Evolutionary conservation across 1,140 invertebrate genomes (phyloP).

Genomic region (Mycetomoellerius zeteki): DNA sequence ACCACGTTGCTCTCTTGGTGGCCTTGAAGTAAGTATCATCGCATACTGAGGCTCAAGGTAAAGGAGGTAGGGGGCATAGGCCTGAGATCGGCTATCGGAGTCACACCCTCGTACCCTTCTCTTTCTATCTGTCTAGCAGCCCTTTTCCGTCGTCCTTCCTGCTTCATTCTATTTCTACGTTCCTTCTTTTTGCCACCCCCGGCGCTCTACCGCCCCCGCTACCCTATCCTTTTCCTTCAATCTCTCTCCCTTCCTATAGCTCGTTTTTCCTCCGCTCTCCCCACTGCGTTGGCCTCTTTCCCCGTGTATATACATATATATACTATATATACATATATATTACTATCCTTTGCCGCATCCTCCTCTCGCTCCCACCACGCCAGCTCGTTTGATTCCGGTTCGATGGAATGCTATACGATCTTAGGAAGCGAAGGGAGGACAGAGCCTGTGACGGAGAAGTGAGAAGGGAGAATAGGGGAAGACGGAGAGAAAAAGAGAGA

Average conservation of each 20-base stretch:
- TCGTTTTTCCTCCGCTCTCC: constrained; percentile 32
- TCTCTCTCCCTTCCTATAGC: constrained; percentile 58
- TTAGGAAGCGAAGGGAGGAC: constrained; percentile 73
- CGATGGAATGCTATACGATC: constrained; percentile 80
- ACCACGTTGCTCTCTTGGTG: constrained; percentile 54
- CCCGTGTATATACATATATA: background rate
- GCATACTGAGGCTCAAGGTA: constrained; percentile 32
- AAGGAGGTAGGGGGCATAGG: constrained; percentile 18
- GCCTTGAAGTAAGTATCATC: constrained; percentile 60
- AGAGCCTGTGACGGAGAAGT: constrained; percentile 26
- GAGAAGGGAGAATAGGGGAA: constrained; percentile 32
- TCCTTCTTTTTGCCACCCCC: constrained; percentile 38
- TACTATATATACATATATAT: constrained; percentile 51
- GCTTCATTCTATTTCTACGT: constrained; percentile 42
- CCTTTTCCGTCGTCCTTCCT: constrained; percentile 49
- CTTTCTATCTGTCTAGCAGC: constrained; percentile 49
- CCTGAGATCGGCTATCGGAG: constrained; percentile 37
- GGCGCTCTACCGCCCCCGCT: constrained; percentile 3
- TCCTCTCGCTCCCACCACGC: constrained; percentile 52
- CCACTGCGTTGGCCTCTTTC: constrained; percentile 28
- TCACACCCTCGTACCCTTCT: constrained; percentile 43
- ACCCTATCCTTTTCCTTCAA: constrained; percentile 78
- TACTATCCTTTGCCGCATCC: constrained; percentile 65
- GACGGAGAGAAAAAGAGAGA: constrained; percentile 13
- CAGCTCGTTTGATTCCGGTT: constrained; percentile 78